Percentiles rank a stretch among this genome's conserved stretches.
Conservation (phyloP, 1,140 invertebrate species). For the Calosoma granatense region DNA sequence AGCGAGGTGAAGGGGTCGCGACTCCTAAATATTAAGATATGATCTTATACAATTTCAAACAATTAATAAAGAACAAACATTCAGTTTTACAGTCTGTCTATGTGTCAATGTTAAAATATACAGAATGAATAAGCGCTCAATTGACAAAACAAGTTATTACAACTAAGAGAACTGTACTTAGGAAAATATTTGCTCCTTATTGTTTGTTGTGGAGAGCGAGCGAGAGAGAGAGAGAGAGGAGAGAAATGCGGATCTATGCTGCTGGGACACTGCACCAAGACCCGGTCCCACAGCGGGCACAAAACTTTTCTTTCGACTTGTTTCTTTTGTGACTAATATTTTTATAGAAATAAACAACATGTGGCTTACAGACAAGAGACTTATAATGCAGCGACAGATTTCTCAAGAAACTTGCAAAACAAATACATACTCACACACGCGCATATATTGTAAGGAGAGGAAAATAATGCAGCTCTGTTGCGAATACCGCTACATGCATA, state of each 20-base stretch:
- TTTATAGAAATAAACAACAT: background rate
- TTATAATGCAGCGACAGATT: background rate
- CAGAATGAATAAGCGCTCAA: too few species aligned
- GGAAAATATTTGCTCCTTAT: too few species aligned
- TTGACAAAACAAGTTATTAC: too few species aligned
- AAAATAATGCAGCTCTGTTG: background rate
- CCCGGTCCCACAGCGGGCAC: background rate
- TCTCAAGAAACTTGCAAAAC: background rate
- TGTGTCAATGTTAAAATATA: too few species aligned
- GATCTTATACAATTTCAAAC: background rate
- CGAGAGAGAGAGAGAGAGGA: too few species aligned
- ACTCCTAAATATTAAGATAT: too few species aligned
- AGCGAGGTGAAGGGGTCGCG: background rate
- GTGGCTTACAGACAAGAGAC: constrained; percentile 1
- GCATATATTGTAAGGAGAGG: background rate
- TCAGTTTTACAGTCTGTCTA: too few species aligned
- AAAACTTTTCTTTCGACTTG: constrained; percentile 6
- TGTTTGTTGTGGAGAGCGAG: too few species aligned
- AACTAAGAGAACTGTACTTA: too few species aligned
- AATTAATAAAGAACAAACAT: background rate
- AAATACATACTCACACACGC: background rate
- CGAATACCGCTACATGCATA: background rate
- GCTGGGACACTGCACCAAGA: background rate
- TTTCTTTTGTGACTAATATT: background rate
- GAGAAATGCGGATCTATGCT: too few species aligned